phyloP scores from a whole-genome alignment of 2,888 invertebrate genomes.

The Nemapogon koenigi region DNA sequence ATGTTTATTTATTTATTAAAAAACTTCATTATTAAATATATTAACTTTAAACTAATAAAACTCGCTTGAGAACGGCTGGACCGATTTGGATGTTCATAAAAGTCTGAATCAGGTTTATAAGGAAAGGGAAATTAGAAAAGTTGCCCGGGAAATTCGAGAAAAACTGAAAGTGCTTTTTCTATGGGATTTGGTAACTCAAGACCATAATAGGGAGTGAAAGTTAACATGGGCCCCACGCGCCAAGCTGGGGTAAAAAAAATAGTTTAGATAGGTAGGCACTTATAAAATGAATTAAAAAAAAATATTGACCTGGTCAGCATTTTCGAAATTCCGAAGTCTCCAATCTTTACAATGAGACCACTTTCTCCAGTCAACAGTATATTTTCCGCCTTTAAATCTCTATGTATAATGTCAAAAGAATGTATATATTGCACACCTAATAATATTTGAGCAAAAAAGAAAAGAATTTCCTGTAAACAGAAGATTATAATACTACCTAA shows the following conservation, averaged over 20 bases:
- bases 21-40: no score
- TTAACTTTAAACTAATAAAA: constrained; percentile 5
- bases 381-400: constrained; percentile 87
- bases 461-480: constrained; percentile 68
- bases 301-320: constrained; percentile 63
- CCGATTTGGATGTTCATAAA: no score
- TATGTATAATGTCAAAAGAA: constrained; percentile 76
- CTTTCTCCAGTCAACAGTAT: constrained; percentile 76
- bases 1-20: neutral
- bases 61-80: no score
- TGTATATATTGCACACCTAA: constrained; percentile 84
- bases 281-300: constrained; percentile 11
- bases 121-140: no score
- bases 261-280: no score
- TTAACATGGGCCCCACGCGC: no score
- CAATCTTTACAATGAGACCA: constrained; percentile 76
- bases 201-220: no score
- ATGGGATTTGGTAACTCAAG: no score
- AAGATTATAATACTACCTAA: neutral
- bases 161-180: no score
- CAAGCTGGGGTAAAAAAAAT: no score
- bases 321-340: constrained; percentile 87
- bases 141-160: no score
- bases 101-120: constrained; percentile 2
- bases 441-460: constrained; percentile 75